phyloP scores from a whole-genome alignment of 2,113 vertebrate species.

The Pavo muticus region DNA sequence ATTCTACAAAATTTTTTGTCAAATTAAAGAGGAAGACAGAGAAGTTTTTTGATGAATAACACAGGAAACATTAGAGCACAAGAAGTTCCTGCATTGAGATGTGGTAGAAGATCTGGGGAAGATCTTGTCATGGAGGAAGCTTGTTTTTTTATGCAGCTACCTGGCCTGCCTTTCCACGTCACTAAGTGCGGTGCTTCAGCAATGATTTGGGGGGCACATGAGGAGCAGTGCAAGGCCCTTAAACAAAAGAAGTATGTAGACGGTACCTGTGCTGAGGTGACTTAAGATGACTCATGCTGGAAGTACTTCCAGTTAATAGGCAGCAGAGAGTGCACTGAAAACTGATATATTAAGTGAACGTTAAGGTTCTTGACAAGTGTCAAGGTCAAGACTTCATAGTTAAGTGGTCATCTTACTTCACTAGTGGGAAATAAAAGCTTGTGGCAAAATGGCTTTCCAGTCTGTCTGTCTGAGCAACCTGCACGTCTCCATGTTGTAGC shows the following conservation, averaged over 20 bases:
- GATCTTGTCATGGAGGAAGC: background rate
- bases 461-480: background rate
- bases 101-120: background rate
- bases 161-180: background rate
- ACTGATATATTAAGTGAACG: background rate
- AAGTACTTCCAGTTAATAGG: background rate
- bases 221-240: background rate
- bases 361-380: background rate
- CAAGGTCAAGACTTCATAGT: background rate
- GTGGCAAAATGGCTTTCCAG: background rate
- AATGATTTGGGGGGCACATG: accelerated
- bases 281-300: background rate
- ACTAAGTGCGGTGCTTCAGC: background rate
- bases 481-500: background rate
- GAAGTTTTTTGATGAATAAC: background rate
- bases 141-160: background rate
- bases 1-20: background rate
- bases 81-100: background rate
- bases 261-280: background rate
- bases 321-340: background rate
- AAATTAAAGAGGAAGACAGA: background rate
- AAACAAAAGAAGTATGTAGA: background rate
- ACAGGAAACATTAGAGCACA: background rate
- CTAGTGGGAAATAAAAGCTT: background rate
- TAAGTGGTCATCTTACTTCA: background rate